A percentile compares a stretch with the other conserved stretches of the same genome.
phyloP scores from a whole-genome alignment of 2,113 vertebrate genomes.

The Alethe castanea region DNA sequence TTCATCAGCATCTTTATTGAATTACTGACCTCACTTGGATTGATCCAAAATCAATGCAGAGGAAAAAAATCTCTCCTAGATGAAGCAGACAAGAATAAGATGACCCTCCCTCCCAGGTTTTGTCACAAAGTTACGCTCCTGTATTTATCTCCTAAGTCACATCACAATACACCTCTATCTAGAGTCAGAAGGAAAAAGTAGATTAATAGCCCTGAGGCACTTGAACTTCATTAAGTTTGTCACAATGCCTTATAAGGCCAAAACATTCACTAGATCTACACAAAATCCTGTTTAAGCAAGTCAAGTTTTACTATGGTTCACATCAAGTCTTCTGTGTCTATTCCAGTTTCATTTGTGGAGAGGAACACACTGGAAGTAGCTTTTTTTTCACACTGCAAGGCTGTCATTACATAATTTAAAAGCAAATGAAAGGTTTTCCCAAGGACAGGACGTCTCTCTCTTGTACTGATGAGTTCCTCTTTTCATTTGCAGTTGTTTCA shows the following conservation, averaged over 20 bases:
- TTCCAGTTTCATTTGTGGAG: background rate
- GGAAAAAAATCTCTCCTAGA: background rate
- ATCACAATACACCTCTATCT: background rate
- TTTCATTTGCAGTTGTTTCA: background rate
- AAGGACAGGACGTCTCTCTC: background rate
- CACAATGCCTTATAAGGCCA: background rate
- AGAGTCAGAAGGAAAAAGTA: background rate
- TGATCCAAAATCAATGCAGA: background rate
- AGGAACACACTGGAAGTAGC: background rate
- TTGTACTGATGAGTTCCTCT: background rate
- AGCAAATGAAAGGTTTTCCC: background rate
- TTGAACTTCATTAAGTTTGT: background rate
- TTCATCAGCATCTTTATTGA: background rate
- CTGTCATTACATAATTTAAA: background rate
- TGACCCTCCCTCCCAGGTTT: background rate
- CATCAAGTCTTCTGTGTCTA: background rate
- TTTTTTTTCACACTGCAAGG: background rate
- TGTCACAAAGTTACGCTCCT: rapidly evolving
- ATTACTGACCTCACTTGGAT: background rate
- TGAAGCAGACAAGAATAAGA: background rate
- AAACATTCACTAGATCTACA: background rate
- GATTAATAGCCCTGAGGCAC: background rate
- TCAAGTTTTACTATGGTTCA: background rate
- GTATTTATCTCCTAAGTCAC: background rate
- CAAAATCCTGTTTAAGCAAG: background rate